Evolutionary conservation across 2,113 vertebrate genomes (phyloP), one percentile per base, ranked within the genome.

Genomic region (Procavia capensis): DNA sequence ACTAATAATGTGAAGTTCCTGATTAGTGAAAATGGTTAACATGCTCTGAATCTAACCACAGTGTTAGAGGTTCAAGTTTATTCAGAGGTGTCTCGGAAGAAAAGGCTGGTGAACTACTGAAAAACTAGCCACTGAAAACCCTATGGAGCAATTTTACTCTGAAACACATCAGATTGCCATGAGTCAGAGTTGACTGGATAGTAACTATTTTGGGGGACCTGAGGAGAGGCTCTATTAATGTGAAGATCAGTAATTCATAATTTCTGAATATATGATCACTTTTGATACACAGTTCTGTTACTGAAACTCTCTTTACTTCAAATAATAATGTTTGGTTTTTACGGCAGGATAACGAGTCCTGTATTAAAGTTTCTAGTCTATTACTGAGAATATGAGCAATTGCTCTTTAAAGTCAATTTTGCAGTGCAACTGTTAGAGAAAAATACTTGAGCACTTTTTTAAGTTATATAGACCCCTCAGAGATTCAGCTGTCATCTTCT

Each of bases 261-360:
- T 89, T 88, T 76, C 74, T 93, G 54, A 76, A 94, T 88, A 80
- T 64, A 57, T 6, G 70, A 57, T n/a, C 41, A 47, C 74, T 91
- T 45, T 14, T 64, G 17, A 45, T 85, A 88, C 16, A 85, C 75
- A 88, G 9, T 81, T 95, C 82, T 83, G 25, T 91, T 89, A 87
- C 19, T 45, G 9, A 93, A 92, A 45, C 74, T 68, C 79, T 59
- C 10, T 47, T 70, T 61, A 75, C 39, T 91, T 82, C 80, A 80
- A 57, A 39, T 36, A 80, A 20, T 45, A 81, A 82, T 59, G 24
- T 61, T 64, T 91, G 76, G 3, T 57, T 75, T 91, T 83, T 61
- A 81, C 3, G 47, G 13, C 24, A 83, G 54, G 10, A 39, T 41
- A 88, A 22, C 6, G 83, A 66, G 9, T 92, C 41, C 39, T n/a